Conservation (phyloP, 2,113 vertebrate genomes). For the Apistogramma diplotaenia region DNA sequence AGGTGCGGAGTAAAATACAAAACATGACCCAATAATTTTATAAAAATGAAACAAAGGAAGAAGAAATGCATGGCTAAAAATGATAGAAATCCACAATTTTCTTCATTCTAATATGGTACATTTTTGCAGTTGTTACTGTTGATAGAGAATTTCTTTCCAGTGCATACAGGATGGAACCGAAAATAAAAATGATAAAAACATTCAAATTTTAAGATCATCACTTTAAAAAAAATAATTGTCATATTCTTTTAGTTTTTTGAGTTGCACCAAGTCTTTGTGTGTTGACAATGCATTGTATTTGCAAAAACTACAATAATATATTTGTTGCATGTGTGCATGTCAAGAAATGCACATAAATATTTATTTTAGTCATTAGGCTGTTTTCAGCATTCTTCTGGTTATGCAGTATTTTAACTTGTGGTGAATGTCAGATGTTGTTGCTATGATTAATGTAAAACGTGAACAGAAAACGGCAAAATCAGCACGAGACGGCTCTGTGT, state of each 20-base stretch:
- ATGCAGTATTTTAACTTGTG: slow-evolving; percentile 54
- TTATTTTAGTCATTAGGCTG: neutral
- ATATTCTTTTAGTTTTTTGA: neutral
- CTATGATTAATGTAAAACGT: slow-evolving; percentile 50
- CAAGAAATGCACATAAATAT: neutral
- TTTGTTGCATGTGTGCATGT: neutral
- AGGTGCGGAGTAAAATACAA: no score
- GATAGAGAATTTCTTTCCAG: no score
- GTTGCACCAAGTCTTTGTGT: neutral
- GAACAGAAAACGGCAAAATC: slow-evolving; percentile 55
- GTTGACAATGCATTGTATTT: neutral
- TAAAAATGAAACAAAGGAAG: no score
- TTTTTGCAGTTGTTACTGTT: no score
- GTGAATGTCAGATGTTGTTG: slow-evolving; percentile 59
- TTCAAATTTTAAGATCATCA: neutral
- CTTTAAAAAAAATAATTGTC: no score
- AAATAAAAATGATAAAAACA: neutral
- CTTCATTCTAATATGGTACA: neutral
- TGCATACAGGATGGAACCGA: neutral
- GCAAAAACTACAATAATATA: neutral
- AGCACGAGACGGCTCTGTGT: slow-evolving; percentile 51
- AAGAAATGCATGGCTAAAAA: neutral
- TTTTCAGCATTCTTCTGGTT: slow-evolving; percentile 3
- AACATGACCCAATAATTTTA: no score
- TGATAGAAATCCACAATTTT: no score